phyloP scores from a whole-genome alignment of 2,113 vertebrate genomes.

The Salminus brasiliensis region DNA sequence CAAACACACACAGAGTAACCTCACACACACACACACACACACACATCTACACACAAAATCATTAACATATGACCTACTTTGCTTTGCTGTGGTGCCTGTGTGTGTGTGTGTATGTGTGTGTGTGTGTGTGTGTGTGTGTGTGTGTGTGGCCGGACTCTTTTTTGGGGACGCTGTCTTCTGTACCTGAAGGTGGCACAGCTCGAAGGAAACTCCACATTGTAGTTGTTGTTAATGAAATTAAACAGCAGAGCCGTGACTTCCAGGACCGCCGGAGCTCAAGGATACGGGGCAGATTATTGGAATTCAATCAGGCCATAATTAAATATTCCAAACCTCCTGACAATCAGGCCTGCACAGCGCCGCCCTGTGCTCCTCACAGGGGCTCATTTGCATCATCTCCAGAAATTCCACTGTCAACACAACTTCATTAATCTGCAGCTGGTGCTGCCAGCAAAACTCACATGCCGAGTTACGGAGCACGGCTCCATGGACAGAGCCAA shows the following conservation, averaged over 20 bases:
- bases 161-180: slow-evolving; percentile 13
- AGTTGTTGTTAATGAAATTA: slow-evolving; percentile 64
- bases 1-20: slow-evolving; percentile 11
- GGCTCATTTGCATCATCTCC: slow-evolving; percentile 47
- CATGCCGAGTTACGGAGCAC: slow-evolving; percentile 43
- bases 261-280: slow-evolving; percentile 53
- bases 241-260: slow-evolving; percentile 52
- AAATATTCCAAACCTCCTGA: slow-evolving; percentile 37
- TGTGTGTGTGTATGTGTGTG: neutral
- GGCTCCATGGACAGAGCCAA: slow-evolving; percentile 7
- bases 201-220: slow-evolving; percentile 46
- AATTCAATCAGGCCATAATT: slow-evolving; percentile 66
- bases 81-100: slow-evolving; percentile 26
- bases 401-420: slow-evolving; percentile 43
- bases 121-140: slow-evolving; percentile 15
- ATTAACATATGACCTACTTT: slow-evolving; percentile 52
- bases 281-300: slow-evolving; percentile 62
- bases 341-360: slow-evolving; percentile 36
- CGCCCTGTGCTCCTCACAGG: slow-evolving; percentile 16
- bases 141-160: neutral
- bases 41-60: slow-evolving; percentile 35
- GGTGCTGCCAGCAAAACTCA: slow-evolving; percentile 26
- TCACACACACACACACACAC: slow-evolving; percentile 12
- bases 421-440: slow-evolving; percentile 33
- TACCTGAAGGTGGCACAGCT: slow-evolving; percentile 45